These are phyloP conservation scores for Melieria picta DNA, from an alignment of 2,888 invertebrate species.

Conservation along the genomic window DNA sequence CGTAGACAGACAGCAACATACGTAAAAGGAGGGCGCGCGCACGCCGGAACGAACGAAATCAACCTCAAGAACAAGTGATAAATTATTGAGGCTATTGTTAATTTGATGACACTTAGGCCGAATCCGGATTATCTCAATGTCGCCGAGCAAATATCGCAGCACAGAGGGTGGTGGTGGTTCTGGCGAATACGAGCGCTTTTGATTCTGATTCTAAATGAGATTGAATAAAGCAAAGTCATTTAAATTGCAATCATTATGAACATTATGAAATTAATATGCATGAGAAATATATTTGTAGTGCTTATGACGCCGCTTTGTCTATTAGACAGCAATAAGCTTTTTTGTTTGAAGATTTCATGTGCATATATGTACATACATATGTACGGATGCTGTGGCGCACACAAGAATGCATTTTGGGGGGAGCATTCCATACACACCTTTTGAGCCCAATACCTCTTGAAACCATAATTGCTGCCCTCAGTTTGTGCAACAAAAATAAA, in stretches of 20 bases:
- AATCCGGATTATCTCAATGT: conserved; percentile 51
- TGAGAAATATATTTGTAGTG: conserved; percentile 46
- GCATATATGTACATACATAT: no score
- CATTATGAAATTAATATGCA: conserved; percentile 36
- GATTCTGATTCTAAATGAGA: conserved; percentile 37
- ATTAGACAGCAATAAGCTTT: no score
- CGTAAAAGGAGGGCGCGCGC: neutral
- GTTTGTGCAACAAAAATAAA: no score
- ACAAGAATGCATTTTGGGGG: no score
- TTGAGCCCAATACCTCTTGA: no score
- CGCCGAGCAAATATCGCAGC: neutral
- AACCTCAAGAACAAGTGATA: conserved; percentile 53
- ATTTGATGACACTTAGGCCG: conserved; percentile 62
- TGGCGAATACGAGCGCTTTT: conserved; percentile 1
- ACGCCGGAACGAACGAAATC: neutral
- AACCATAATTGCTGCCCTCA: no score
- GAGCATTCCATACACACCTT: no score
- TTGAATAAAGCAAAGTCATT: conserved; percentile 50
- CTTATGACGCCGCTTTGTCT: no score
- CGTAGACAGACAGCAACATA: conserved; percentile 25
- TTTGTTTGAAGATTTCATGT: no score
- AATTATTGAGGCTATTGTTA: conserved; percentile 58
- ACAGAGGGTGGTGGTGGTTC: conserved; percentile 1
- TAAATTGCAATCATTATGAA: conserved; percentile 46
- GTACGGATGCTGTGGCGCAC: neutral